Base-by-base conservation (phyloP, 2,113 vertebrate species). In the Indri indri region DNA sequence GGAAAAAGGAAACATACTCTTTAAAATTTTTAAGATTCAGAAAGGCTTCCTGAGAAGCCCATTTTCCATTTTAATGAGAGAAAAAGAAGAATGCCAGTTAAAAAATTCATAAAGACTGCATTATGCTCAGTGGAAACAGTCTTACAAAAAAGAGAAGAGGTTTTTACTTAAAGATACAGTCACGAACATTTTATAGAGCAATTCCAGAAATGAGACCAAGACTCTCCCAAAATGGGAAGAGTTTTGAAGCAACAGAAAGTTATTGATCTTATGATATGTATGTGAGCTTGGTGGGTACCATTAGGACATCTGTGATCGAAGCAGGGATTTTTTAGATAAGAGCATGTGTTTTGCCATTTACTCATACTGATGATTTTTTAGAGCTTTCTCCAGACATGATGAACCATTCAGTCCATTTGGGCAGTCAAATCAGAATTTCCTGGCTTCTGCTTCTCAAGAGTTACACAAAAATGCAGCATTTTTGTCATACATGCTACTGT, bases 31-130 rank as follows among this genome's bases (percentile, higher is more conserved):
- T 84, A 94, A 73, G 68, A 37, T 83, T 95, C 57, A 91, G 91
- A 89, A 96, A 96, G 89, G 57, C 95, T 97, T 94, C 81, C 42
- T 17, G 71, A 96, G 95, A 97, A 95, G 63, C 3, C 47, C 37
- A 70, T 95, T 97, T 97, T 97, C 91, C 96, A 97, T 94, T 97
- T 97, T 83, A 94, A 96, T 90, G 68, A 92, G 90, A 83, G 59
- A 42, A 85, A 84, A 94, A 94, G 17, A 92, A 94, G 52, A 77
- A 86, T 88, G 8, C 71, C 93, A 88, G 66, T 96, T 97, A n/a
- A 97, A 98, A 97, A 92, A 96, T 97, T 97, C 91, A 97, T 97
- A 91, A 97, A 95, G 85, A 8, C 82, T 94, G 73, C 37, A 63
- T 95, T 95, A 86, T 74, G 54, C 66, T 92, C 65, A 52, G 66